Evolutionary conservation across 2,888 invertebrate species (phyloP), one percentile per base, ranked within the genome.

Genomic region (Plemyria rubiginata): DNA sequence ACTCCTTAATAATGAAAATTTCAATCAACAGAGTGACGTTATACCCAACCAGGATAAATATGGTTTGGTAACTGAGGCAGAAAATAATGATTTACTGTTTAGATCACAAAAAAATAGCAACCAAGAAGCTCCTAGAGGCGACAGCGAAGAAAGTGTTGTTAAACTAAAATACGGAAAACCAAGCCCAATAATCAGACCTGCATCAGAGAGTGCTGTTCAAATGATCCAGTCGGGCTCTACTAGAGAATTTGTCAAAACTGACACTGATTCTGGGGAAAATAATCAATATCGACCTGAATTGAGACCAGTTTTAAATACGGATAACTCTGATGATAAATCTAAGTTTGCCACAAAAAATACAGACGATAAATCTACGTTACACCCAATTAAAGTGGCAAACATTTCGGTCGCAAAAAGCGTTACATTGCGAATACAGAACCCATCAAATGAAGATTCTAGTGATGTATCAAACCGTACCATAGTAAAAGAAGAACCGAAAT

Each of bases 1-100:
- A 56, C 29, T 28, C 15, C 0, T 15, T 5, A 40, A 40, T 7
- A 56, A 29, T 22, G 16, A 48, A 57, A 57, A n/a, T 29, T 43
- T 16, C 40, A 15, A 36, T 8, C 13, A 51, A n/a, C 36, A 22
- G 22, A 6, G 22, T 43, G 40, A 43, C n/a, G 16, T 11, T 28
- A n/a, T n/a, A 11, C 28, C 49, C 8, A 8, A 29, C n/a, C 8
- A 7, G 2, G 13, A 32, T 32, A 13, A 49, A 8, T 1, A 8
- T n/a, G 13, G 6, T 49, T 32, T 49, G 7, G 13, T 13, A n/a
- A 49, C 32, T 7, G 8, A 32, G 3, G 13, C 49, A n/a, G 32
- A 49, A 49, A 29, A 32, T 8, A 13, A 45, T 4, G 16, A 16
- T 16, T 9, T 45, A 16, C 5, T 13, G 8, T 8, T 43, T 43